Evolutionary conservation across 2,888 invertebrate species (phyloP).

Genomic region (Isoperla grammatica): DNA sequence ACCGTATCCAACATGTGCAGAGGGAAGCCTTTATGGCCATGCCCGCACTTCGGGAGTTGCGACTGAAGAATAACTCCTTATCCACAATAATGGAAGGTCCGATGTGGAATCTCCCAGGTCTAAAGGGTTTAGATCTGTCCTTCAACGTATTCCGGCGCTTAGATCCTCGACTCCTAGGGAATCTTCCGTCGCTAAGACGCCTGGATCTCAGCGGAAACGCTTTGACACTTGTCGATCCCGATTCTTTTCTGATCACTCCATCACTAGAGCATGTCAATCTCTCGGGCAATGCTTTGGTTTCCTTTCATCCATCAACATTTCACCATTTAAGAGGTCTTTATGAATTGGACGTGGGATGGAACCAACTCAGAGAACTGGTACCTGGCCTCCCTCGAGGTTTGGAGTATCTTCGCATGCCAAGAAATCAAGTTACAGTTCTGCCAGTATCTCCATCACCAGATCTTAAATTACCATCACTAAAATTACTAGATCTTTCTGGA

Average conservation of each 20-base stretch:
- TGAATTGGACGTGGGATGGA: slow-evolving; percentile 70
- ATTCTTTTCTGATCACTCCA: slow-evolving; percentile 65
- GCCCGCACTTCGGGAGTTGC: slow-evolving; percentile 75
- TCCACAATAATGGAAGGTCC: slow-evolving; percentile 66
- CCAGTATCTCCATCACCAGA: slow-evolving; percentile 61
- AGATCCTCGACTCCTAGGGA: slow-evolving; percentile 65
- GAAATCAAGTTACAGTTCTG: slow-evolving; percentile 60
- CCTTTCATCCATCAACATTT: slow-evolving; percentile 71
- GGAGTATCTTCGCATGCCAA: slow-evolving; percentile 65
- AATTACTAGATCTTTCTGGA: slow-evolving; percentile 65
- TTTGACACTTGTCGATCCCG: slow-evolving; percentile 62
- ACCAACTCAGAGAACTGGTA: slow-evolving; percentile 67
- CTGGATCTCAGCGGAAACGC: slow-evolving; percentile 73
- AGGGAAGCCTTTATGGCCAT: slow-evolving; percentile 76
- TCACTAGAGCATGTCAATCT: slow-evolving; percentile 74
- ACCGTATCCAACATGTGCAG: slow-evolving; percentile 66
- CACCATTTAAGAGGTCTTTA: slow-evolving; percentile 67
- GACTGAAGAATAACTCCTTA: slow-evolving; percentile 77
- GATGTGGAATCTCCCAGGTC: slow-evolving; percentile 76
- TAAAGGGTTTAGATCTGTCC: slow-evolving; percentile 79
- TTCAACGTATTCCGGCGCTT: slow-evolving; percentile 66
- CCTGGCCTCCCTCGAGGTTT: slow-evolving; percentile 71
- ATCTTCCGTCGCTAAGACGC: slow-evolving; percentile 67
- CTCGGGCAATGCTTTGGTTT: slow-evolving; percentile 65
- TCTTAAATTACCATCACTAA: slow-evolving; percentile 57